Conservation (phyloP, 2,888 invertebrate genomes). For the Amphipoea lucens region DNA sequence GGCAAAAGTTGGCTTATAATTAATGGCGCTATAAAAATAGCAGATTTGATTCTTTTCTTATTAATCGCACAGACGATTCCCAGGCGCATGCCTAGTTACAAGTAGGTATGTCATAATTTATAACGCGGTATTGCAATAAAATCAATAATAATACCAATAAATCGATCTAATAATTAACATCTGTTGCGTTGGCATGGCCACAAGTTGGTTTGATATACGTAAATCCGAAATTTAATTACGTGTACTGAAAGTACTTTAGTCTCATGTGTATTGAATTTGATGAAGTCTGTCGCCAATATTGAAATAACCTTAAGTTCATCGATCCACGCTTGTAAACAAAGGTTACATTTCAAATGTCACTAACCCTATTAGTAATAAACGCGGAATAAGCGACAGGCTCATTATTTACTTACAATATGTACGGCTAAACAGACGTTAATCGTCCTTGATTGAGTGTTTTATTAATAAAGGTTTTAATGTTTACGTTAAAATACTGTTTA, state of each 20-base stretch:
- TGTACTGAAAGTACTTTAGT: conserved; percentile 1
- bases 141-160: conserved; percentile 9
- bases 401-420: conserved; percentile 40
- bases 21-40: conserved; percentile 23
- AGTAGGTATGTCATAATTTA: neutral
- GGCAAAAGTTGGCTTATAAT: conserved; percentile 8
- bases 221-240: conserved; percentile 31
- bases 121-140: neutral
- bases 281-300: conserved; percentile 49
- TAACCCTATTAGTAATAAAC: conserved; percentile 55
- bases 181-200: neutral
- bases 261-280: neutral
- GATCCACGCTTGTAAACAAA: conserved; percentile 48
- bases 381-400: conserved; percentile 30
- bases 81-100: neutral
- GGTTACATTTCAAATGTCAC: conserved; percentile 53
- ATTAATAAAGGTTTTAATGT: neutral
- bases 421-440: conserved; percentile 24
- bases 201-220: conserved; percentile 7
- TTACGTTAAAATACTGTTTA: conserved; percentile 23
- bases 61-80: neutral
- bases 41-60: conserved; percentile 22
- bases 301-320: conserved; percentile 56
- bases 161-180: neutral
- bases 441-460: conserved; percentile 29